phyloP scores from a whole-genome alignment of 2,113 vertebrate genomes.

The Gambusia holbrooki region DNA sequence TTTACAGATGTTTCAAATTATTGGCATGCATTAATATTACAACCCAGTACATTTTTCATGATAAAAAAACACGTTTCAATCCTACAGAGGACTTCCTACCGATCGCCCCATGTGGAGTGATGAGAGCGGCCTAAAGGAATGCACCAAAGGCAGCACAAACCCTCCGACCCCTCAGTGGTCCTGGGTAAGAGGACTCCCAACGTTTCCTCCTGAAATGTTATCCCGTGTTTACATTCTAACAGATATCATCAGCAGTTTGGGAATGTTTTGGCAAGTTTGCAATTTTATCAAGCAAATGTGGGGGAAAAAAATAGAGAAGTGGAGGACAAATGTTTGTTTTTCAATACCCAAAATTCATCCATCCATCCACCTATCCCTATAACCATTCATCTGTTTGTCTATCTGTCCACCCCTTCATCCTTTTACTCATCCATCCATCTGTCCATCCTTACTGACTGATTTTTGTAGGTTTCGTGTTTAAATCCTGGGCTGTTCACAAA shows the following conservation, averaged over 20 bases:
- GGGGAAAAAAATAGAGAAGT: too few species aligned
- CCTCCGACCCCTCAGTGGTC: slow-evolving; percentile 93
- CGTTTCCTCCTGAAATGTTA: background rate
- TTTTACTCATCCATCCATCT: too few species aligned
- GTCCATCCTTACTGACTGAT: too few species aligned
- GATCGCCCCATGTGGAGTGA: slow-evolving; percentile 99
- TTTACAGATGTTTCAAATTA: background rate
- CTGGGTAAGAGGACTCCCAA: slow-evolving; percentile 84
- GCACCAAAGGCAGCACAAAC: slow-evolving; percentile 88
- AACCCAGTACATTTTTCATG: background rate
- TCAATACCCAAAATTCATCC: too few species aligned
- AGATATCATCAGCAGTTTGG: background rate
- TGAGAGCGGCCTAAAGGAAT: slow-evolving; percentile 87
- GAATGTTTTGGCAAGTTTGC: background rate
- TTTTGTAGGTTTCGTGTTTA: background rate
- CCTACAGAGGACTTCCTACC: slow-evolving; percentile 90
- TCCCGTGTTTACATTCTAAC: too few species aligned
- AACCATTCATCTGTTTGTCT: too few species aligned
- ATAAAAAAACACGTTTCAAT: background rate
- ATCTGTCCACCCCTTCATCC: too few species aligned
- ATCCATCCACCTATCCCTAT: too few species aligned
- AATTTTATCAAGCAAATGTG: too few species aligned
- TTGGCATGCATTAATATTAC: background rate
- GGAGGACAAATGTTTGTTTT: too few species aligned
- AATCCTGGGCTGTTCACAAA: background rate